Percentiles rank a stretch among this genome's conserved stretches.
Conservation (phyloP, 2,797 vertebrate species). For the Diplodus puntazzo region DNA sequence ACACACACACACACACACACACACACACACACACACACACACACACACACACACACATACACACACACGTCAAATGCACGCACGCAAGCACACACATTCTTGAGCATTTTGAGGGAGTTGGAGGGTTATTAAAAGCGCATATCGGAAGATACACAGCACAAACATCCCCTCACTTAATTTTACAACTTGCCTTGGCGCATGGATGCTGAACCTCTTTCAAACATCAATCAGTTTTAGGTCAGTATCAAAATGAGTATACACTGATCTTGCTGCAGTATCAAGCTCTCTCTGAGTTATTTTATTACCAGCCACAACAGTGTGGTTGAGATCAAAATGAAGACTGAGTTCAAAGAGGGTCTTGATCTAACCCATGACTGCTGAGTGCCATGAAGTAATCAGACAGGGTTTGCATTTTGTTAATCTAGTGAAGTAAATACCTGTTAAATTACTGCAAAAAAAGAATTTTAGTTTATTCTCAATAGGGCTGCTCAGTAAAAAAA, state of each 20-base stretch:
- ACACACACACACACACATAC: conserved; percentile 60
- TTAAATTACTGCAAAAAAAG: too few relatives aligned
- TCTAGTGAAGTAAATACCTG: too few relatives aligned
- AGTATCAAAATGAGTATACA: background rate
- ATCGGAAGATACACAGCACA: conserved; percentile 5
- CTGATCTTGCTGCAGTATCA: background rate
- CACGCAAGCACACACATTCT: conserved; percentile 5
- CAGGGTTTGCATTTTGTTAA: too few relatives aligned
- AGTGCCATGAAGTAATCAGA: too few relatives aligned
- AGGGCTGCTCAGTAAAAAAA: too few relatives aligned
- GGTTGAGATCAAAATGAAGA: too few relatives aligned
- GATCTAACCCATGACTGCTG: too few relatives aligned
- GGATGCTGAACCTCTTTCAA: background rate
- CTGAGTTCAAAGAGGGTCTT: too few relatives aligned
- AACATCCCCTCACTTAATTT: conserved; percentile 15
- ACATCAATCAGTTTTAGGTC: background rate
- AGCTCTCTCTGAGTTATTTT: background rate
- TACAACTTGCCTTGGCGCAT: conserved; percentile 2
- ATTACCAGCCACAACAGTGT: background rate
- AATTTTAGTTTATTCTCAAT: too few relatives aligned
- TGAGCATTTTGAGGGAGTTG: conserved; percentile 5
- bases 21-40: conserved; percentile 30
- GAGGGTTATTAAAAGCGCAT: conserved; percentile 17
- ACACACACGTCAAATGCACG: background rate
- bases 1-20: conserved; percentile 30